Conservation (phyloP, 2,888 invertebrate species). For the Diplolepis rosae region DNA sequence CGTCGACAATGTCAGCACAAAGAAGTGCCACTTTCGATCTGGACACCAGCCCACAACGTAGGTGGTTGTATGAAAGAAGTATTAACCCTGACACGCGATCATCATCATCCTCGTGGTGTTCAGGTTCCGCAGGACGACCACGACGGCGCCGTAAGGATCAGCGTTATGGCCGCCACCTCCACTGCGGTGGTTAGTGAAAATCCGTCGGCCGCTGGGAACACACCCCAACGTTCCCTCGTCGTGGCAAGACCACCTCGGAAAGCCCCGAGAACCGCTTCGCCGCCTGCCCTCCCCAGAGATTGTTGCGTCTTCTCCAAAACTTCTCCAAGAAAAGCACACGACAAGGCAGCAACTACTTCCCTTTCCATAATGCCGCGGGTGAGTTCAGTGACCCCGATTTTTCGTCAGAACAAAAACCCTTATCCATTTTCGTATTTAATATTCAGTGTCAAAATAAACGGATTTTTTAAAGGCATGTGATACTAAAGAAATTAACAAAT, state of each 20-base stretch:
- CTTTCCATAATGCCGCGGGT: slow-evolving; percentile 54
- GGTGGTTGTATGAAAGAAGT: slow-evolving; percentile 49
- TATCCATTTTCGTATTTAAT: not conserved
- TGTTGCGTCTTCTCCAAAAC: slow-evolving; percentile 19
- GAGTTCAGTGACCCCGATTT: slow-evolving; percentile 39
- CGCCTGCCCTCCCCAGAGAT: slow-evolving; percentile 49
- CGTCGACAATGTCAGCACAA: slow-evolving; percentile 28
- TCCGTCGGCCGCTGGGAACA: slow-evolving; percentile 61
- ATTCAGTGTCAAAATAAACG: too few species aligned
- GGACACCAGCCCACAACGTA: slow-evolving; percentile 39
- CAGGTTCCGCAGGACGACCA: slow-evolving; percentile 36
- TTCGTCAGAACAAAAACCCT: not conserved
- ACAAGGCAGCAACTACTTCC: not conserved
- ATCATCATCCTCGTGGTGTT: slow-evolving; percentile 12
- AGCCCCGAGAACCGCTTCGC: slow-evolving; percentile 59
- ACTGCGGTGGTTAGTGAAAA: slow-evolving; percentile 58
- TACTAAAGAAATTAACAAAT: too few species aligned
- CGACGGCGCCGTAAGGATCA: slow-evolving; percentile 52
- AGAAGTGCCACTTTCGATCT: slow-evolving; percentile 38
- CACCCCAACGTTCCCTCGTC: slow-evolving; percentile 49
- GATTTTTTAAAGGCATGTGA: too few species aligned
- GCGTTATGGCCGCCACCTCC: slow-evolving; percentile 48
- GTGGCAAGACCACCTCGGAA: slow-evolving; percentile 48
- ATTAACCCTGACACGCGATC: slow-evolving; percentile 63
- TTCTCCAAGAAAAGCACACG: not conserved